Percentiles rank a stretch among this genome's conserved stretches.
Conservation (phyloP, 2,113 vertebrate species). For the Tachuris rubrigastra region DNA sequence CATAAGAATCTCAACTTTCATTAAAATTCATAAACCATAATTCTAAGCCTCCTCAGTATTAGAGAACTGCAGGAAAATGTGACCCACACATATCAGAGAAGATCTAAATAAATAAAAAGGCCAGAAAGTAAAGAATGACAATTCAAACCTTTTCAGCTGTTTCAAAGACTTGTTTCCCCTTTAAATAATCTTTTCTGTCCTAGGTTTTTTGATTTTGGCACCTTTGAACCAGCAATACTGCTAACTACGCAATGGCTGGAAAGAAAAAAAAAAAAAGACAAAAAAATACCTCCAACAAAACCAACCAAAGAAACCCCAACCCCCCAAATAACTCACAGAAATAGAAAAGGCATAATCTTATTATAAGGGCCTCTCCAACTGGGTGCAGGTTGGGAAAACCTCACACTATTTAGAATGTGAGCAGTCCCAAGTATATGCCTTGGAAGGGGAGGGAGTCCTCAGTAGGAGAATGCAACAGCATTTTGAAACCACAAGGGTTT, state of each 20-base stretch:
- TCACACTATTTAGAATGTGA: not conserved
- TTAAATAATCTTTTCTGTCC: not conserved
- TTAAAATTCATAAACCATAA: constrained; percentile 18
- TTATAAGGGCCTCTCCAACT: not conserved
- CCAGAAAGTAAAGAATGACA: not conserved
- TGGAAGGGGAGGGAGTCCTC: not conserved
- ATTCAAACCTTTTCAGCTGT: not conserved
- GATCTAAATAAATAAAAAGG: not conserved
- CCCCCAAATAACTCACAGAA: not conserved
- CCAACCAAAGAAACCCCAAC: rapidly evolving
- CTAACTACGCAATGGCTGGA: not conserved
- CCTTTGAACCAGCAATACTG: not conserved
- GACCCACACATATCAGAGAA: not conserved
- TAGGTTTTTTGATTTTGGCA: not conserved
- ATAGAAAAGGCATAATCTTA: not conserved
- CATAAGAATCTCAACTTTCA: constrained; percentile 11
- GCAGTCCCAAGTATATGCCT: not conserved
- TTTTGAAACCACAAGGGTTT: not conserved
- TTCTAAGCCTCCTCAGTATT: not conserved
- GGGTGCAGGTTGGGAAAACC: rapidly evolving
- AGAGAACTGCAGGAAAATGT: not conserved
- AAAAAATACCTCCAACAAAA: not conserved
- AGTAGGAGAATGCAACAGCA: not conserved
- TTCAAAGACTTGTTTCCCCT: not conserved
- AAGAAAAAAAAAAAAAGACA: not conserved